Base-by-base conservation (phyloP, 2,113 vertebrate genomes). In the Lasiurus borealis region DNA sequence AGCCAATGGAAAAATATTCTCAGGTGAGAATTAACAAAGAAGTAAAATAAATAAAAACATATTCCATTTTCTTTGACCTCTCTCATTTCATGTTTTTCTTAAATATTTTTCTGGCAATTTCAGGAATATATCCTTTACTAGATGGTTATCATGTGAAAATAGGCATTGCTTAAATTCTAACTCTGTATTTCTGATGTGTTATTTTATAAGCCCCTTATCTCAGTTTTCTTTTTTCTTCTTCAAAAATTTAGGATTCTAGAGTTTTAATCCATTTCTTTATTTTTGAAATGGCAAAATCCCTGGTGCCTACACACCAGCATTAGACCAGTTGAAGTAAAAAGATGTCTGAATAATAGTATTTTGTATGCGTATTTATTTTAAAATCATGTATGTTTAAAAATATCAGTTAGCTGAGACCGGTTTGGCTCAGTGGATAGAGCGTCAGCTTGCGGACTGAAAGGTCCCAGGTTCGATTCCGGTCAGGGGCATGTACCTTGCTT, bases 51-150 rank as follows among this genome's bases (percentile, higher is more conserved):
- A 62, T 91, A 31, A 96, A 85, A 80, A 7, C 10, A 52, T 69
- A 69, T 80, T 91, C 18, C 31, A 36, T 90, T 84, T 90, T 71
- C n/a, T 50, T 77, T 64, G 34, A 90, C 29, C 11, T 69, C 29
- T 82, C 14, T 46, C 36, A 25, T 82, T 93, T 96, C 31, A 80
- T 68, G 19, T 87, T 94, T 83, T 76, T 34, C 25, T 64, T 34
- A 27, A 89, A 87, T 36, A 78, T 18, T 76, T 93, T 78, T 72
- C 59, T 52, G 86, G n/a, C 48, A 50, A 83, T 92, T 81, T 95
- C 23, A 85, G 77, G 46, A 92, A n/a, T 81, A 25, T 52, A 85
- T 94, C 29, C 11, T 48, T 29, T 6, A 59, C 8, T 91, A 76
- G 3, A 64, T 59, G 54, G 6, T 75, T 87, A 90, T 80, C 54